Percentiles rank a stretch among this genome's conserved stretches.
These are phyloP conservation scores for Ellobius talpinus DNA, from an alignment of 2,113 vertebrate genomes.

Conservation along the genomic window DNA sequence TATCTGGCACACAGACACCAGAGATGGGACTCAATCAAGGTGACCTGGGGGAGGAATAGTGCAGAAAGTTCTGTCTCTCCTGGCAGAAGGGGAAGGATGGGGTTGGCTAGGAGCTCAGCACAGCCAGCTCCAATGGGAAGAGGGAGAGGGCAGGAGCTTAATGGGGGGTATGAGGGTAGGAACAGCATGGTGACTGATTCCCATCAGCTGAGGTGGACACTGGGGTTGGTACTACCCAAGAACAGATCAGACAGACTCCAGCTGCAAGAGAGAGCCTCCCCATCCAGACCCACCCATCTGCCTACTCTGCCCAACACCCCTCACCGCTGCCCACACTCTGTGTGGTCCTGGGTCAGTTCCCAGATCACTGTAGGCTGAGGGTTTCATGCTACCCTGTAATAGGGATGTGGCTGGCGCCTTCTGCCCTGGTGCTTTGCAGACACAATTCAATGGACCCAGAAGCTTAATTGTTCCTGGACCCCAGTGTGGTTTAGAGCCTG, in stretches of 20 bases:
- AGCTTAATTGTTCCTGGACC: background rate
- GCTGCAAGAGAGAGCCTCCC: background rate
- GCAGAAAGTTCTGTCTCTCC: background rate
- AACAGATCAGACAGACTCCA: background rate
- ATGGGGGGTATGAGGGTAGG: background rate
- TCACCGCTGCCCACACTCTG: background rate
- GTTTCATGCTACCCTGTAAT: background rate
- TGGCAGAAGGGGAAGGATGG: background rate
- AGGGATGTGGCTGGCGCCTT: background rate
- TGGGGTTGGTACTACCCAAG: background rate
- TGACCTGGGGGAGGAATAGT: background rate
- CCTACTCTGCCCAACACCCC: background rate
- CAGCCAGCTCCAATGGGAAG: background rate
- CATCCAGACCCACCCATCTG: background rate
- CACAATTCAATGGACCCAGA: background rate
- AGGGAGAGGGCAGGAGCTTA: background rate
- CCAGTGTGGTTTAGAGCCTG: background rate
- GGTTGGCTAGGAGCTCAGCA: background rate
- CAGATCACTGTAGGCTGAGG: background rate
- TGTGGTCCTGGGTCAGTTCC: conserved; percentile 38
- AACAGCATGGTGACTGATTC: background rate
- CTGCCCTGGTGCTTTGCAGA: background rate
- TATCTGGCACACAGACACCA: background rate
- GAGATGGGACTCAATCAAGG: background rate
- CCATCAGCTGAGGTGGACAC: background rate